phyloP scores from a whole-genome alignment of 2,888 invertebrate species.

The Aphelenchoides bicaudatus region DNA sequence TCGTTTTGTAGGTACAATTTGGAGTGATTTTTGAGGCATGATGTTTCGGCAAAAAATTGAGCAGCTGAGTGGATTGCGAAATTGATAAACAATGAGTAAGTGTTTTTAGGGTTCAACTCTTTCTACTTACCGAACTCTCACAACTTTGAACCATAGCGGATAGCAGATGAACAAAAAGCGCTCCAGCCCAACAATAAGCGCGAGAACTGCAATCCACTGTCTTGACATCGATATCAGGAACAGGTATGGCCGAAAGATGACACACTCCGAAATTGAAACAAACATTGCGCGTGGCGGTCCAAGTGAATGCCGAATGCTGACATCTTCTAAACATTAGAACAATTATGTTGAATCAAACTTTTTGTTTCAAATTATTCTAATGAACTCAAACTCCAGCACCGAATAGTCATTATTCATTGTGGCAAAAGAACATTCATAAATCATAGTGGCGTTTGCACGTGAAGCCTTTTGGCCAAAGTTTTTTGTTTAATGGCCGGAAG shows the following conservation, averaged over 20 bases:
- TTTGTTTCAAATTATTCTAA: too few species aligned
- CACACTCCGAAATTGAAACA: slow-evolving; percentile 24
- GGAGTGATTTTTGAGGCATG: too few species aligned
- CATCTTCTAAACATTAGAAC: slow-evolving; percentile 8
- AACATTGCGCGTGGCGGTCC: neutral
- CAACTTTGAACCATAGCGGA: slow-evolving; percentile 37
- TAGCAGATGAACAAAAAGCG: slow-evolving; percentile 33
- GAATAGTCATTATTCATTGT: too few species aligned
- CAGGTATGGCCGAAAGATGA: slow-evolving; percentile 31
- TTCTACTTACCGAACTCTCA: slow-evolving; percentile 32
- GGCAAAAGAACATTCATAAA: too few species aligned
- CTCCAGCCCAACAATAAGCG: slow-evolving; percentile 39
- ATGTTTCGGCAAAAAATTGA: too few species aligned
- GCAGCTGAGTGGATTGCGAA: too few species aligned
- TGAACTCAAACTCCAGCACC: too few species aligned
- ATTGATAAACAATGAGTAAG: slow-evolving; percentile 19
- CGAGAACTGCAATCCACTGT: slow-evolving; percentile 36
- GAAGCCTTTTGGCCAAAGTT: too few species aligned
- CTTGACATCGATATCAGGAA: slow-evolving; percentile 34
- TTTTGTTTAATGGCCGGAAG: too few species aligned
- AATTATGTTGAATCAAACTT: neutral
- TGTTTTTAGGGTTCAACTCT: too few species aligned
- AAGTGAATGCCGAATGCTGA: neutral
- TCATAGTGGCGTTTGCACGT: too few species aligned
- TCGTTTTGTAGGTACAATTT: neutral